Evolutionary conservation across 2,113 vertebrate genomes (phyloP).

Genomic region (Apeltes quadracus): DNA sequence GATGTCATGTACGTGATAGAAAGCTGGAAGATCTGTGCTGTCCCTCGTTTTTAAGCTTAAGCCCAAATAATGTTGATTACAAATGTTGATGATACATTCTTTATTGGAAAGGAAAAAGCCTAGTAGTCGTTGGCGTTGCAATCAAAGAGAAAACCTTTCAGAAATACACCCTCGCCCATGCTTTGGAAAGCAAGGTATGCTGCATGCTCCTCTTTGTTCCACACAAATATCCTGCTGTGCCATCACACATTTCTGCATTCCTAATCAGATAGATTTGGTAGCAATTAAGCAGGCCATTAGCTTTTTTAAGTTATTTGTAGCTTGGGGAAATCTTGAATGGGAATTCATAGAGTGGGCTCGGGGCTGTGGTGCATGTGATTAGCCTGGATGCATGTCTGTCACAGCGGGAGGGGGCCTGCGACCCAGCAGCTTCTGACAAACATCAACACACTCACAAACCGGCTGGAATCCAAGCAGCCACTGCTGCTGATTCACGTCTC

Average conservation of each 20-base stretch:
- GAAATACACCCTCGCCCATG: not conserved
- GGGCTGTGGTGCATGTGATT: constrained; percentile 53
- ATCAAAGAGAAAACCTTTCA: constrained; percentile 3
- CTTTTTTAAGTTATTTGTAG: not conserved
- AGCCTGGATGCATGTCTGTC: constrained; percentile 46
- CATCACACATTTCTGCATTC: not conserved
- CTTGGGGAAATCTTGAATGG: not conserved
- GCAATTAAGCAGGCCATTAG: constrained; percentile 30
- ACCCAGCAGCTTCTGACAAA: constrained; percentile 28
- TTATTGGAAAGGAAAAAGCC: not conserved
- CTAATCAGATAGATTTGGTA: constrained; percentile 15
- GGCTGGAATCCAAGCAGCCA: constrained; percentile 1
- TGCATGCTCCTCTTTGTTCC: constrained; percentile 3
- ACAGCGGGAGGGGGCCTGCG: constrained; percentile 32
- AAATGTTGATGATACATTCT: not conserved
- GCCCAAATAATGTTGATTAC: constrained; percentile 22
- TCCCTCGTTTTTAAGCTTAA: constrained; percentile 12
- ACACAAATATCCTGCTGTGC: constrained; percentile 31
- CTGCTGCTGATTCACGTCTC: constrained; percentile 6
- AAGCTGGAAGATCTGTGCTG: constrained; percentile 4
- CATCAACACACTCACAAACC: constrained; percentile 12
- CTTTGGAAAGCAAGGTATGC: constrained; percentile 8
- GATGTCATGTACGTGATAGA: not conserved
- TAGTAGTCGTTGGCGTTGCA: not conserved
- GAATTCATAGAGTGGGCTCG: constrained; percentile 2